Percentiles rank a stretch among this genome's conserved stretches.
phyloP scores from a whole-genome alignment of 2,113 vertebrate species.

The Psittacara wagleri region DNA sequence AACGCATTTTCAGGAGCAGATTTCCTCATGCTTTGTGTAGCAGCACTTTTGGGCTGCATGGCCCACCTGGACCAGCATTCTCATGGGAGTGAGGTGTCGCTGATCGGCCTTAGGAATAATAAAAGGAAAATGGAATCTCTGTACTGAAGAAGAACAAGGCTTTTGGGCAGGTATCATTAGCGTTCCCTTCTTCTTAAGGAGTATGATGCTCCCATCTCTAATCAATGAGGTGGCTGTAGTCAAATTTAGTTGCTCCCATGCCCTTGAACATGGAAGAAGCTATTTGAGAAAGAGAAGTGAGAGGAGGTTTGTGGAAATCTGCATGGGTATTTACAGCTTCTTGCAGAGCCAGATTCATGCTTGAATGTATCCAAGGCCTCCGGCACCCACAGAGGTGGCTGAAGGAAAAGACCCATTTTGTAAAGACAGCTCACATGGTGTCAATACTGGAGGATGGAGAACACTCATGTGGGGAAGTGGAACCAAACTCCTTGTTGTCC shows the following conservation, averaged over 20 bases:
- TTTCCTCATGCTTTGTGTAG: too few species aligned
- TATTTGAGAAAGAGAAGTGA: neutral
- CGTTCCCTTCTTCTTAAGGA: too few species aligned
- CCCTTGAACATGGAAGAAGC: fast-evolving
- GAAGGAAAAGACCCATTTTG: constrained; percentile 38
- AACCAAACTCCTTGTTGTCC: constrained; percentile 27
- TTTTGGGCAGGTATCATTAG: neutral
- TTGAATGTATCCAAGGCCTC: neutral
- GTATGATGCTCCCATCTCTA: neutral
- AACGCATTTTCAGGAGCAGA: neutral
- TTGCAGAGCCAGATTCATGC: neutral
- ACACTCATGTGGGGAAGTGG: constrained; percentile 56
- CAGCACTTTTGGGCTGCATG: too few species aligned
- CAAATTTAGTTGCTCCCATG: too few species aligned
- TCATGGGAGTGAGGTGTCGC: neutral
- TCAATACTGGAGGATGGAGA: neutral
- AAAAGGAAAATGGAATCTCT: neutral
- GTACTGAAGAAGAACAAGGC: too few species aligned
- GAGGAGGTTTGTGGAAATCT: neutral
- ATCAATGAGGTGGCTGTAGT: neutral
- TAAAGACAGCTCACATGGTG: constrained; percentile 50
- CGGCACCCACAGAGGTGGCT: neutral
- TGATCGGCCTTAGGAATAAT: fast-evolving
- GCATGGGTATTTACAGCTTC: neutral
- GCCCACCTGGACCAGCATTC: neutral